Conservation (phyloP, 2,113 vertebrate species). For the Microcebus griseorufus region DNA sequence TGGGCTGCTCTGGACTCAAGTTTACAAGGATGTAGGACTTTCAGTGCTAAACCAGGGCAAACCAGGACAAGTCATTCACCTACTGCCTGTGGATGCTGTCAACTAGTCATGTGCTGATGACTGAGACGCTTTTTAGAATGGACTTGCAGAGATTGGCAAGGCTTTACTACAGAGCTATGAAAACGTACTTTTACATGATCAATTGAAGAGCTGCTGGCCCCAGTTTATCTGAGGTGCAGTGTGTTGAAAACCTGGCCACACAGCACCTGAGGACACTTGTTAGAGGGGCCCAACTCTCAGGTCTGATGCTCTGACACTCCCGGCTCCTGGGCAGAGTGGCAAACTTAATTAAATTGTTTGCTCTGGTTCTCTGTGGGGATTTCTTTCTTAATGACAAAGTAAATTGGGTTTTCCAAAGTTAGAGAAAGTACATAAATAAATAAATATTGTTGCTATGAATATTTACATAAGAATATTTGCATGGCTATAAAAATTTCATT, state of each 20-base stretch:
- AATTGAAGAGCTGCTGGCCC: background rate
- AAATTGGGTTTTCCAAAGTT: background rate
- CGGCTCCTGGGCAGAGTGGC: background rate
- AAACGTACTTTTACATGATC: background rate
- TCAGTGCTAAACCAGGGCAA: background rate
- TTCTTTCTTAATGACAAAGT: constrained; percentile 12
- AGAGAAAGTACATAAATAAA: no score
- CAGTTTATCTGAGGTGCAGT: background rate
- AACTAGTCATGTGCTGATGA: background rate
- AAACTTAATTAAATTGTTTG: constrained; percentile 6
- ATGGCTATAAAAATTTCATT: background rate
- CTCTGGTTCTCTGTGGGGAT: constrained; percentile 37
- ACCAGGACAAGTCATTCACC: background rate
- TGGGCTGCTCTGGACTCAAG: background rate
- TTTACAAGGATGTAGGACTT: background rate
- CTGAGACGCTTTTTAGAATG: background rate
- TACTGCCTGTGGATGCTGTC: background rate
- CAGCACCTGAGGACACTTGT: no score
- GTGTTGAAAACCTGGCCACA: background rate
- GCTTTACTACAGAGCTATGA: background rate
- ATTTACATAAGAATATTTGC: background rate
- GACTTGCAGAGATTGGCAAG: background rate
- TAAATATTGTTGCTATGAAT: background rate
- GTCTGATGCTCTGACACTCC: background rate
- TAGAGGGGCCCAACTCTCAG: background rate